Evolutionary conservation across 2,888 invertebrate genomes (phyloP).

Genomic region (Andrena flavipes): DNA sequence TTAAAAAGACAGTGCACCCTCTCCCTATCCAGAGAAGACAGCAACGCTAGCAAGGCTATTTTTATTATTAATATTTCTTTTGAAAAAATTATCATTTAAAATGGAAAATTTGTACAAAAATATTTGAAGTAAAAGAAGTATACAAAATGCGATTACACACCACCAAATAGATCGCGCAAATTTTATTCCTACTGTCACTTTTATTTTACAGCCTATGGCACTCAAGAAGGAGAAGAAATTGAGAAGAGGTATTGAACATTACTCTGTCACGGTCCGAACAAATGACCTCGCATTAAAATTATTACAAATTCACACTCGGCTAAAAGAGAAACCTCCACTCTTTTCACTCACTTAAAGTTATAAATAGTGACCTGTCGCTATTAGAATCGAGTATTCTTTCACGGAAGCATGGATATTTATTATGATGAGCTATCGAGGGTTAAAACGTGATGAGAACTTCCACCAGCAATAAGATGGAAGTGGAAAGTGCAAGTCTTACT

Average conservation of each 20-base stretch:
- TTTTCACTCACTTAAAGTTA: slow-evolving; percentile 26
- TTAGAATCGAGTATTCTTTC: slow-evolving; percentile 16
- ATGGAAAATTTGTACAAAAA: neutral
- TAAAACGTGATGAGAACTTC: slow-evolving; percentile 33
- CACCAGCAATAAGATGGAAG: neutral
- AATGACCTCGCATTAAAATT: neutral
- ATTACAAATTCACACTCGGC: neutral
- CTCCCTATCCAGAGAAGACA: too few relatives aligned
- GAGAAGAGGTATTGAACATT: neutral
- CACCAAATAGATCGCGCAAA: neutral
- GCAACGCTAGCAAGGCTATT: neutral
- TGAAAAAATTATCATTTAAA: neutral
- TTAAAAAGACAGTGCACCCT: too few relatives aligned
- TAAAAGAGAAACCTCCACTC: slow-evolving; percentile 27
- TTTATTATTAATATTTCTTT: neutral
- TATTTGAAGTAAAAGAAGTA: neutral
- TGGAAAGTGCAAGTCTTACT: slow-evolving; percentile 29
- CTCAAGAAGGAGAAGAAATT: too few relatives aligned
- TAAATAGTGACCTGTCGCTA: slow-evolving; percentile 19
- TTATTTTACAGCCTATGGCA: neutral
- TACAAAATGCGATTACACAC: neutral
- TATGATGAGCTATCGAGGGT: slow-evolving; percentile 20
- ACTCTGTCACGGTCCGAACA: neutral
- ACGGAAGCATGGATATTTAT: slow-evolving; percentile 20
- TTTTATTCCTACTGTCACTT: neutral